phyloP scores from a whole-genome alignment of 2,888 invertebrate species.

The Sinopyrophorus schimmeli region DNA sequence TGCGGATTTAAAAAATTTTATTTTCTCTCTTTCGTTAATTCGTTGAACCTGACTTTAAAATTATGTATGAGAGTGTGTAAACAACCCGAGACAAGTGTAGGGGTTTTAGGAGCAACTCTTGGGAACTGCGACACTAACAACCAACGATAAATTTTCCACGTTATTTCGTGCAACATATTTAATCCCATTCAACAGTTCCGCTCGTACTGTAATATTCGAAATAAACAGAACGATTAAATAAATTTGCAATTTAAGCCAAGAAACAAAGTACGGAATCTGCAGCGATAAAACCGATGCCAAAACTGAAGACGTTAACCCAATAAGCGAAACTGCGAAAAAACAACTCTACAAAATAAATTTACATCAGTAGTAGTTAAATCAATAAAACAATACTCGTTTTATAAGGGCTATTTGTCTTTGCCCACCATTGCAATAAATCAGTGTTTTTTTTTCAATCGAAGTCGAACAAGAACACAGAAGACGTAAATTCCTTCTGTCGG shows the following conservation, averaged over 20 bases:
- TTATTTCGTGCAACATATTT: conserved; percentile 7
- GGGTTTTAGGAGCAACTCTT: background rate
- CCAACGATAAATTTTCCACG: conserved; percentile 3
- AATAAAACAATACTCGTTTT: conserved; percentile 34
- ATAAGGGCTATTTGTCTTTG: conserved; percentile 32
- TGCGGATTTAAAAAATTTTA: too few relatives aligned
- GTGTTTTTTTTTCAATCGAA: conserved; percentile 35
- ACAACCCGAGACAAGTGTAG: background rate
- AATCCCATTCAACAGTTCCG: conserved; percentile 7
- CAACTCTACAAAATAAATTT: conserved; percentile 19
- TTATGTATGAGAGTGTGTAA: background rate
- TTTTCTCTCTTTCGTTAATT: too few relatives aligned
- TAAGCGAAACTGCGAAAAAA: conserved; percentile 7
- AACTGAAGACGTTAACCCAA: conserved; percentile 16
- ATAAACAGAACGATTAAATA: conserved; percentile 15
- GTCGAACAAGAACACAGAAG: conserved; percentile 27
- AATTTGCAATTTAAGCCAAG: conserved; percentile 9
- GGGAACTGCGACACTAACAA: too few relatives aligned
- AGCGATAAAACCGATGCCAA: too few relatives aligned
- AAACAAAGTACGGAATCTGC: too few relatives aligned
- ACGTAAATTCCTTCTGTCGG: conserved; percentile 27
- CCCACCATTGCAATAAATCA: conserved; percentile 34
- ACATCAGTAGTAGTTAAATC: conserved; percentile 23
- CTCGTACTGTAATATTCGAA: conserved; percentile 5
- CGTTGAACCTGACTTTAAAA: too few relatives aligned